Base-by-base conservation (phyloP, 2,888 invertebrate species). In the Idaea dimidiata region DNA sequence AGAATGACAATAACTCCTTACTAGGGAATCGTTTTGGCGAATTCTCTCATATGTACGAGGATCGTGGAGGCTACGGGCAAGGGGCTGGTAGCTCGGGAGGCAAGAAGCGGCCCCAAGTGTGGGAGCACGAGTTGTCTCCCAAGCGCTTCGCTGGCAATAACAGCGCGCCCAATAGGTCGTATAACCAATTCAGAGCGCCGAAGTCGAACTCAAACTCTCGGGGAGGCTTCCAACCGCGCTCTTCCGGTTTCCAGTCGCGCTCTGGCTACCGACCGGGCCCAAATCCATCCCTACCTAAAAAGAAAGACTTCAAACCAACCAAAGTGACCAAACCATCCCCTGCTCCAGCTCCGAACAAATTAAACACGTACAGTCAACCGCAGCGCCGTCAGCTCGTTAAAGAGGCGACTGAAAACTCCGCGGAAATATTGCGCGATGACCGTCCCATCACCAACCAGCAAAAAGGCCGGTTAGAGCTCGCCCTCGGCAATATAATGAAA, bases 401-500 rank as follows among this genome's bases (percentile, higher is more conserved):
- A 17, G 66, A 71, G 57, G 68, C n/a, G n/a, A n/a, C 77, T 17
- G 16, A 18, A 10, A n/a, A 31, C 57, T 14, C 17, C 32, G 16
- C 18, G 56, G 6, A 56, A 57, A 65, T 53, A 65, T 81, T 66
- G 70, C 84, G 64, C 72, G 70, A 58, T 70, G 79, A 83, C 70
- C 65, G 68, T 32, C 71, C 69, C 62, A 86, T 87, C 2, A 69
- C 79, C 54, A 72, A 71, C 55, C 81, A 82, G 69, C 65, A 87
- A 68, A 76, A 67, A 31, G 89, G 90, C 54, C 84, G 90, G n/a
- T 68, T 91, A 63, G 90, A 89, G 76, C 70, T 89, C 62, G 86
- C 85, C 17, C 70, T 91, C 60, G 90, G 91, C 61, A 62, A 58
- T 54, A 78, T 91, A 56, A 65, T 89, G 62, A 88, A 87, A 74